phyloP scores from a whole-genome alignment of 2,797 vertebrate genomes.

The Antennarius maculatus region DNA sequence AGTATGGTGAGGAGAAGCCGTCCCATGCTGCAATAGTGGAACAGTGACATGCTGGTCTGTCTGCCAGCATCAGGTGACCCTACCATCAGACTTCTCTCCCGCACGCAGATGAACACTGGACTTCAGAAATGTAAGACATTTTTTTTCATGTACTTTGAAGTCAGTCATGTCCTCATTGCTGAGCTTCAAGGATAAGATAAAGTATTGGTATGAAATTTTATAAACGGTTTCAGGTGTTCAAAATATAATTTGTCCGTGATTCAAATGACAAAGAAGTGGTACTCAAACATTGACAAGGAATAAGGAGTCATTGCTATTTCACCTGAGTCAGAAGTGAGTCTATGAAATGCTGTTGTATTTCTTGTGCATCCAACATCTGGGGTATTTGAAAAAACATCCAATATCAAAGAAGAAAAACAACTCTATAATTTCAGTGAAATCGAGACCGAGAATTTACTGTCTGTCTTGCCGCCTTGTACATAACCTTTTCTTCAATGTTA shows the following conservation, averaged over 20 bases:
- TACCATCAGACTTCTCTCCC: constrained; percentile 91
- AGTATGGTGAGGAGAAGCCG: constrained; percentile 87
- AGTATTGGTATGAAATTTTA: background rate
- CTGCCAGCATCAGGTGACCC: constrained; percentile 92
- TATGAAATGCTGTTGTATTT: no score
- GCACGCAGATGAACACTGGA: constrained; percentile 99
- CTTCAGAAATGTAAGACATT: constrained; percentile 96
- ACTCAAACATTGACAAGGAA: background rate
- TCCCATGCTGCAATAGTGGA: constrained; percentile 89
- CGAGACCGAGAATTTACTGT: no score
- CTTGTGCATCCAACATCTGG: no score
- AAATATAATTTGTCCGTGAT: no score
- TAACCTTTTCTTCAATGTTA: background rate
- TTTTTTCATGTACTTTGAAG: background rate
- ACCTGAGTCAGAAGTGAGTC: no score
- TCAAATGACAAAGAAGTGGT: background rate
- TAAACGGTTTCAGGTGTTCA: background rate
- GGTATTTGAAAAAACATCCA: no score
- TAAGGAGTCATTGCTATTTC: no score
- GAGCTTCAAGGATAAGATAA: background rate
- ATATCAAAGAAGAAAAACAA: no score
- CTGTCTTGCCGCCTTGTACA: background rate
- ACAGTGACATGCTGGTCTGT: constrained; percentile 96
- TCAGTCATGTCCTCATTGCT: background rate
- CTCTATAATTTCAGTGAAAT: no score